Conservation (phyloP, 2,888 invertebrate genomes). For the Cephus rjabovi region DNA sequence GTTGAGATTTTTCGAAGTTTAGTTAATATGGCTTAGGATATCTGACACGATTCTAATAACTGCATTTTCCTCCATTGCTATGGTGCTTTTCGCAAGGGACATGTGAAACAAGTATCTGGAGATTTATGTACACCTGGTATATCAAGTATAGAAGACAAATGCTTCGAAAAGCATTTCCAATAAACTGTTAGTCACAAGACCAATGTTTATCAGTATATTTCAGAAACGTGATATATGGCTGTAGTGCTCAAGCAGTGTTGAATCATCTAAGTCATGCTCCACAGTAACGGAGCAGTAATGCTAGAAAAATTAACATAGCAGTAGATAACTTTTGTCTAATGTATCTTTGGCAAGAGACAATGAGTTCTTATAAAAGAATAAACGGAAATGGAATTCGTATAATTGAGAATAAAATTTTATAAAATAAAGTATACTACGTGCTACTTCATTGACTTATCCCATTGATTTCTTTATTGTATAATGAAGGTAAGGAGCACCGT, state of each 20-base stretch:
- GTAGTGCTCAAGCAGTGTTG: constrained; percentile 14
- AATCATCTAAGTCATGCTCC: constrained; percentile 11
- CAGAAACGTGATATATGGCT: constrained; percentile 4
- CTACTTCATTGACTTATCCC: background rate
- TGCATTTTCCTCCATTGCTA: background rate
- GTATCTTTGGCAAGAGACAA: background rate
- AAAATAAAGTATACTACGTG: constrained; percentile 8
- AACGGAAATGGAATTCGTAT: constrained; percentile 9
- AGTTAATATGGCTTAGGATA: background rate
- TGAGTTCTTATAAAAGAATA: constrained; percentile 4
- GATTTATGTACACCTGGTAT: background rate
- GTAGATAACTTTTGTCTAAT: background rate
- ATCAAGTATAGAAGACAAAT: background rate
- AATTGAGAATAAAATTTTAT: background rate
- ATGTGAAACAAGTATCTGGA: background rate
- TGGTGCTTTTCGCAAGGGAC: background rate
- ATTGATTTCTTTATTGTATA: background rate
- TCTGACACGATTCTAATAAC: background rate
- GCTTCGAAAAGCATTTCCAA: background rate
- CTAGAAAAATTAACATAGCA: background rate
- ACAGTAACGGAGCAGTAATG: background rate
- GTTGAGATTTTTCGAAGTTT: background rate
- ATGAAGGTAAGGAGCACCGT: background rate
- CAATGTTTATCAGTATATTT: constrained; percentile 1
- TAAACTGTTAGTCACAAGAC: background rate